Evolutionary conservation across 2,113 vertebrate species (phyloP).

Genomic region (Bolborhynchus lineola): DNA sequence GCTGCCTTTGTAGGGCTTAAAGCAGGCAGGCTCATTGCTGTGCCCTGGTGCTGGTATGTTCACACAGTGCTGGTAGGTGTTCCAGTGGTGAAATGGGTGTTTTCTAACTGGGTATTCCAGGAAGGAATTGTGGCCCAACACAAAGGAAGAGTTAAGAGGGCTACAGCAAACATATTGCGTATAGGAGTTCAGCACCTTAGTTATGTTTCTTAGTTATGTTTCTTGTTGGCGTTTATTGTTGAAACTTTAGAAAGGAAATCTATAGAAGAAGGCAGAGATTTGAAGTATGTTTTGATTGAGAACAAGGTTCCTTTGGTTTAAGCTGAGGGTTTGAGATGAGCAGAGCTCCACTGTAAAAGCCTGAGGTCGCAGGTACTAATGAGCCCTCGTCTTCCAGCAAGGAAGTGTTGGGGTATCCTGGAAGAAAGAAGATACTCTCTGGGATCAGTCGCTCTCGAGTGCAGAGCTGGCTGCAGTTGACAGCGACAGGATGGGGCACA

Average conservation of each 20-base stretch:
- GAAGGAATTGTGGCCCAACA: neutral
- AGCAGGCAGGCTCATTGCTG: fast-evolving
- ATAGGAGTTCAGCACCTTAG: neutral
- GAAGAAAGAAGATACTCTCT: neutral
- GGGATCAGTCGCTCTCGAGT: neutral
- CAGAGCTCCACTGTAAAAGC: neutral
- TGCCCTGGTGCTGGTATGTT: neutral
- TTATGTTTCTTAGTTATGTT: neutral
- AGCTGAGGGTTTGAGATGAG: neutral
- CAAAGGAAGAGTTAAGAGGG: neutral
- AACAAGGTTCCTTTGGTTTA: neutral
- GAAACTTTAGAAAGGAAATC: neutral
- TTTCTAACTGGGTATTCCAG: neutral
- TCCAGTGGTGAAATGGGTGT: fast-evolving
- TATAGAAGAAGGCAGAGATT: neutral
- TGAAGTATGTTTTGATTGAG: neutral
- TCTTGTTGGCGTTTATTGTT: neutral
- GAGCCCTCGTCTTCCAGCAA: neutral
- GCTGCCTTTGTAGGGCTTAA: neutral
- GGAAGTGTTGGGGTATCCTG: neutral
- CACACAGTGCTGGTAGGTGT: neutral
- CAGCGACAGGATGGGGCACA: neutral
- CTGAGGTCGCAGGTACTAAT: neutral
- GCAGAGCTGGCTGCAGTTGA: neutral
- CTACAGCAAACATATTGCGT: neutral